Percentiles rank a stretch among this genome's conserved stretches.
Conservation (phyloP, 2,797 vertebrate genomes). For the Picus viridis region DNA sequence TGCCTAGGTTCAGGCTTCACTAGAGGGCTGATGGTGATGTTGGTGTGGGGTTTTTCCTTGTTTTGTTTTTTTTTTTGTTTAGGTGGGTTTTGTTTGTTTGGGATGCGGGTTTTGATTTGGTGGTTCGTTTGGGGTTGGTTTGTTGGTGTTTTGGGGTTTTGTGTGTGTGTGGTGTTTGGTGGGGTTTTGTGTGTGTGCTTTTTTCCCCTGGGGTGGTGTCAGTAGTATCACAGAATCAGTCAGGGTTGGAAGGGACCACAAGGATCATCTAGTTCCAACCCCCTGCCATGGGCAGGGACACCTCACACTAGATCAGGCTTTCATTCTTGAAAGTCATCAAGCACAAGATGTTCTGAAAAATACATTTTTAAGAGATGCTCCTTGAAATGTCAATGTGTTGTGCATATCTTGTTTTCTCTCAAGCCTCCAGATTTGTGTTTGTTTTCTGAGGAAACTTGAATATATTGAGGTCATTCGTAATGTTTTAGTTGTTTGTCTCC, state of each 20-base stretch:
- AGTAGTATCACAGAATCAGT: too few relatives aligned
- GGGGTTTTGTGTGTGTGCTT: too few relatives aligned
- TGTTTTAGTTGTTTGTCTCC: not conserved
- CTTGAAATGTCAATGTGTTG: not conserved
- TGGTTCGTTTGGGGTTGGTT: too few relatives aligned
- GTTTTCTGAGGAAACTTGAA: not conserved
- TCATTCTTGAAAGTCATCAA: not conserved
- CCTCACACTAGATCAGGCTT: too few relatives aligned
- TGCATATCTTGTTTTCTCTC: not conserved
- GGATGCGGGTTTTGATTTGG: too few relatives aligned
- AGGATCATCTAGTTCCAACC: too few relatives aligned
- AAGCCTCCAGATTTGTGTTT: not conserved
- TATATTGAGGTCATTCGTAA: not conserved
- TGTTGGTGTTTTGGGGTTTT: too few relatives aligned
- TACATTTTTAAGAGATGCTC: not conserved
- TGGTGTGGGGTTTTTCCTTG: not conserved
- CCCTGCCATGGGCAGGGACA: too few relatives aligned
- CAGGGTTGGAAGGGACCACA: too few relatives aligned
- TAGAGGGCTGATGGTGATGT: accelerated
- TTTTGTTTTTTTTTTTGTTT: too few relatives aligned
- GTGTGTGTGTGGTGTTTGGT: too few relatives aligned
- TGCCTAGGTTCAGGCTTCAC: not conserved
- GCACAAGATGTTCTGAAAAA: not conserved
- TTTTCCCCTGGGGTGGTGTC: accelerated
- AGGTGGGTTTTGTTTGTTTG: too few relatives aligned